A percentile compares a stretch with the other conserved stretches of the same genome.
phyloP scores from a whole-genome alignment of 2,113 vertebrate genomes.

The Axis porcinus region DNA sequence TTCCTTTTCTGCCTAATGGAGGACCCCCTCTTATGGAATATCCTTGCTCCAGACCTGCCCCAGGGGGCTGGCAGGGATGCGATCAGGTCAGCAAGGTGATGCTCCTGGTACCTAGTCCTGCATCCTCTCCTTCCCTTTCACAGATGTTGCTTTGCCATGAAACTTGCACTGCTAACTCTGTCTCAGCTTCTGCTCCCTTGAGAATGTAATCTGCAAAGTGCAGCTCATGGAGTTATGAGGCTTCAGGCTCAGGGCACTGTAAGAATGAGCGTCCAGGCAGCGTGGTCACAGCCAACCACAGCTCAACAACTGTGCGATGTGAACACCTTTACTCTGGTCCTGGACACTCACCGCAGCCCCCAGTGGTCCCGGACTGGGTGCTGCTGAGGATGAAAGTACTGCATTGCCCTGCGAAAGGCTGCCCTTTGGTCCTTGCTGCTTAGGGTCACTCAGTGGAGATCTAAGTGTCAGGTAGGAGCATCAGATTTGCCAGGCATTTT shows the following conservation, averaged over 20 bases:
- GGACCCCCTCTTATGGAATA: neutral
- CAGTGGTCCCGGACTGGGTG: rapidly evolving
- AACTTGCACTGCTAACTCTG: neutral
- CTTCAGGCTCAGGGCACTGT: neutral
- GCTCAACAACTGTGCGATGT: neutral
- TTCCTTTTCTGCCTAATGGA: neutral
- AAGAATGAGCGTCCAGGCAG: neutral
- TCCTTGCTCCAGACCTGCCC: neutral
- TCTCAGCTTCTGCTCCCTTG: neutral
- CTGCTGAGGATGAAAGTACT: neutral
- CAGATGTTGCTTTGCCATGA: neutral
- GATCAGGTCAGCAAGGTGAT: too few species aligned
- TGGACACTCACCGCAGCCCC: neutral
- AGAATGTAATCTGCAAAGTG: neutral
- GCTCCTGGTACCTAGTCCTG: neutral
- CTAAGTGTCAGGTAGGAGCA: neutral
- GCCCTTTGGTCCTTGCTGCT: neutral
- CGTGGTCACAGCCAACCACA: neutral
- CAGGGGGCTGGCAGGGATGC: neutral
- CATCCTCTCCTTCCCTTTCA: neutral
- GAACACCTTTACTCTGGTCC: neutral
- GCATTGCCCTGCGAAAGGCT: neutral
- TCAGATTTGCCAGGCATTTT: neutral
- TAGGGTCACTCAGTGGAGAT: neutral
- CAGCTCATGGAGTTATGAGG: neutral